A percentile compares a stretch with the other conserved stretches of the same genome.
These are phyloP conservation scores for Eledona agricola DNA, from an alignment of 2,888 invertebrate genomes.

Conservation along the genomic window DNA sequence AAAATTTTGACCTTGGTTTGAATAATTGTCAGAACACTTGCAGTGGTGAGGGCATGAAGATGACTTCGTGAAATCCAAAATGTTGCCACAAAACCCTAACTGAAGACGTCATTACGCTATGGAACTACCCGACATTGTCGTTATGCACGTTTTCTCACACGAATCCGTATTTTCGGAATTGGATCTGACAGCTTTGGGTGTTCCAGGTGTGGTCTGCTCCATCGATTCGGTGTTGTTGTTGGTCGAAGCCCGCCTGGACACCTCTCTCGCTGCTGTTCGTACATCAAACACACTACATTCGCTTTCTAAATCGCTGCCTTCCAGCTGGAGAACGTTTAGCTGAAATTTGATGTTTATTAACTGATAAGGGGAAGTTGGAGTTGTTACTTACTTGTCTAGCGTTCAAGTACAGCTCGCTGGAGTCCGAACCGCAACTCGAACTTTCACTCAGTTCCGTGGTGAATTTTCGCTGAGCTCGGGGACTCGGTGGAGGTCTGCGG, in stretches of 20 bases:
- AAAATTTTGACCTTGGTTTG: no score
- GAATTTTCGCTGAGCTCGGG: slow-evolving; percentile 71
- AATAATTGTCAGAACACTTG: no score
- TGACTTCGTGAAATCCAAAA: background rate
- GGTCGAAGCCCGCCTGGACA: slow-evolving; percentile 63
- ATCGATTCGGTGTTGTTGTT: slow-evolving; percentile 64
- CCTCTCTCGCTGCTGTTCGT: slow-evolving; percentile 65
- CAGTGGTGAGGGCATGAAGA: no score
- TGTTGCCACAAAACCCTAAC: slow-evolving; percentile 9
- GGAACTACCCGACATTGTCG: slow-evolving; percentile 68
- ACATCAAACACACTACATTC: slow-evolving; percentile 71
- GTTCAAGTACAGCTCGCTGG: slow-evolving; percentile 67
- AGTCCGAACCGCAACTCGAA: slow-evolving; percentile 75
- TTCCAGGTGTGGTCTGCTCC: slow-evolving; percentile 54
- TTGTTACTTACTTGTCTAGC: slow-evolving; percentile 60
- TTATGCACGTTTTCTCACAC: slow-evolving; percentile 66
- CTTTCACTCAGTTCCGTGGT: slow-evolving; percentile 74
- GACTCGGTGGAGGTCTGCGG: slow-evolving; percentile 69
- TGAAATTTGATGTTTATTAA: no score
- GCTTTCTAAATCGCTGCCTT: slow-evolving; percentile 71
- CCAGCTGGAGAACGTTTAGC: slow-evolving; percentile 65
- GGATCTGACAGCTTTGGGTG: slow-evolving; percentile 64
- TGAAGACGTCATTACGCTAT: slow-evolving; percentile 64
- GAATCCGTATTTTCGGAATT: slow-evolving; percentile 67
- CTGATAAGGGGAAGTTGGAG: no score